These are phyloP conservation scores for Sorex araneus DNA, from an alignment of 2,113 vertebrate genomes.

Conservation along the genomic window DNA sequence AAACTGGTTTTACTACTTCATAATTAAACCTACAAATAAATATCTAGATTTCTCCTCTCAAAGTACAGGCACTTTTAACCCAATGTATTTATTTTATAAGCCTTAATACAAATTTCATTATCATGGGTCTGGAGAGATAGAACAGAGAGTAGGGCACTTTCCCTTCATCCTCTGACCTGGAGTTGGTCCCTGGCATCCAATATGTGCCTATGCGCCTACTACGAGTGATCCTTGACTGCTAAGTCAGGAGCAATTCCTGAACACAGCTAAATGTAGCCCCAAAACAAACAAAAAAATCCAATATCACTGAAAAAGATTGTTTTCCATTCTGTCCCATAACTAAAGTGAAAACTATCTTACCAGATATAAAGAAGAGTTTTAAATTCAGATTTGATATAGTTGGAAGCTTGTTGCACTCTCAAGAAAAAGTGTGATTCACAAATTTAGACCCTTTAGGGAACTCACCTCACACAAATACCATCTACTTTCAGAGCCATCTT, in stretches of 20 bases:
- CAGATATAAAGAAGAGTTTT: not conserved
- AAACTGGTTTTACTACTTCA: not conserved
- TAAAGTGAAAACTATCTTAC: constrained; percentile 13
- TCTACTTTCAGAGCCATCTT: constrained; percentile 48
- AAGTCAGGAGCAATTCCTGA: too few species aligned
- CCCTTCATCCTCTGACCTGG: too few species aligned
- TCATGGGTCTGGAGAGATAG: too few species aligned
- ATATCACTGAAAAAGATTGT: not conserved
- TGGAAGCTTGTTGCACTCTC: not conserved
- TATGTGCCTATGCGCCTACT: too few species aligned
- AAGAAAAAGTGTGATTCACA: not conserved
- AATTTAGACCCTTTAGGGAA: not conserved
- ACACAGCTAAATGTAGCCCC: too few species aligned
- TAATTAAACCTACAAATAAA: not conserved
- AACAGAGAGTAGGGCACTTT: too few species aligned
- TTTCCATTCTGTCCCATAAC: not conserved
- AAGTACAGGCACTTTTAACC: not conserved
- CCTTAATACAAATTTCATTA: constrained; percentile 5
- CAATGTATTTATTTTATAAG: not conserved
- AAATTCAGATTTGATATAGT: not conserved
- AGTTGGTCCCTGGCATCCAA: too few species aligned
- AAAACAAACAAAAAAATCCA: too few species aligned
- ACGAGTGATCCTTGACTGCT: too few species aligned
- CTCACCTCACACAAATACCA: not conserved
- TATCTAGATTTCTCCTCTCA: not conserved